These are phyloP conservation scores for Papilio dardanus DNA, from an alignment of 1,140 invertebrate species.

Conservation along the genomic window DNA sequence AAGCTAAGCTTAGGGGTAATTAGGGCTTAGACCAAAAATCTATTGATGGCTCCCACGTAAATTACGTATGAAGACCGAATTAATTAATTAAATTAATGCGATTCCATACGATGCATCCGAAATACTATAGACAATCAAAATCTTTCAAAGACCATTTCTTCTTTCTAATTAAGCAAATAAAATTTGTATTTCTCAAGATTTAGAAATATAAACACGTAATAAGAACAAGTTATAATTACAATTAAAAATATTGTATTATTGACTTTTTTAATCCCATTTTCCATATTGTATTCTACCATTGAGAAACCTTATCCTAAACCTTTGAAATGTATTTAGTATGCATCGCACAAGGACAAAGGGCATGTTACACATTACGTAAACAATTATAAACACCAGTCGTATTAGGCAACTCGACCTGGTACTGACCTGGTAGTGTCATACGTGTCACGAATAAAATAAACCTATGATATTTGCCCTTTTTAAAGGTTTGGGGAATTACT, in stretches of 20 bases:
- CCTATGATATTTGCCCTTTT: too few species aligned
- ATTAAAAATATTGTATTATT: background rate
- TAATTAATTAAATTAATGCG: too few species aligned
- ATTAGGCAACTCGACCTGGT: background rate
- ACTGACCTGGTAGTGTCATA: background rate
- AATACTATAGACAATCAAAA: too few species aligned
- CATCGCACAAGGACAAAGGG: background rate
- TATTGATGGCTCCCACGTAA: too few species aligned
- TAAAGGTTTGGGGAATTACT: too few species aligned
- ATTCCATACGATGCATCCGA: too few species aligned
- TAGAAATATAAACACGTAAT: too few species aligned
- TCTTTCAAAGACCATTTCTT: too few species aligned
- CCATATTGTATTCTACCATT: background rate
- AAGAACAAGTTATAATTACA: background rate
- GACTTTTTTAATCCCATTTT: background rate
- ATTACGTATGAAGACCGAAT: too few species aligned
- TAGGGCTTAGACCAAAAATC: background rate
- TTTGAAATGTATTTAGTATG: background rate
- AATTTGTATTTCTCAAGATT: too few species aligned
- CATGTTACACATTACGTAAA: background rate
- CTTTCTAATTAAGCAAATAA: too few species aligned
- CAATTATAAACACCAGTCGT: slow-evolving; percentile 7
- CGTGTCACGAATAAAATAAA: background rate
- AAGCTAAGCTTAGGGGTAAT: background rate
- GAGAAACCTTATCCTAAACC: background rate